Evolutionary conservation across 2,888 invertebrate genomes (phyloP), one percentile per base, ranked within the genome.

Genomic region (Blera fallax): DNA sequence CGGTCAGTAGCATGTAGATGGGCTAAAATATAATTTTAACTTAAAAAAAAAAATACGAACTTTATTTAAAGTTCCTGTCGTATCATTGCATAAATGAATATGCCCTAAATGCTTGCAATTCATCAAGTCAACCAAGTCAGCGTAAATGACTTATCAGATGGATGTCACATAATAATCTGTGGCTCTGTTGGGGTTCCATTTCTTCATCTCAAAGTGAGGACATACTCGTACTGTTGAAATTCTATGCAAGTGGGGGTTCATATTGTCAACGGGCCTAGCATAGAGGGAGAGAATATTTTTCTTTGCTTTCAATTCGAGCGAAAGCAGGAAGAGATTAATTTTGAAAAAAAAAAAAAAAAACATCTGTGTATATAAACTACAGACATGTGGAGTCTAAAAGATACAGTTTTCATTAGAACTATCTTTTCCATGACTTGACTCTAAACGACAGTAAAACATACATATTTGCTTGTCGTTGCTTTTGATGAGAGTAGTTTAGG

Each of bases 271-370:
- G 45, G 48, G 52, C 27, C 52, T 72, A 37, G 45, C 48, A 56
- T 2, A 64, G 16, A 34, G 34, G 60, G 40, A 24, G 16, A 50
- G n/a, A 43, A 65, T 10, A 8, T 32, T 45, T 65, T 56, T 62
- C 74, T 69, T 62, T 60, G 29, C 62, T 50, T 77, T 64, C 56
- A 64, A 48, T 64, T 18, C 45, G 40, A 64, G 48, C 70, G 32
- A 56, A 77, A 70, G 77, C 81, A 82, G 81, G 81, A 82, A 82
- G 70, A 82, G 70, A 82, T 82, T 82, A 70, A 82, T 82, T 82
- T 82, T 77, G 29, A 70, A 18, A 54, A 56, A 24, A 54, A 54
- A 58, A 60, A 29, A 69, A 32, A 43, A 10, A 16, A 32, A 11
- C 2, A 40, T 24, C 40, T 24, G 21, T 7, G 11, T 24, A 11